Conservation (phyloP, 2,888 invertebrate species). For the Acrobasis consociella region DNA sequence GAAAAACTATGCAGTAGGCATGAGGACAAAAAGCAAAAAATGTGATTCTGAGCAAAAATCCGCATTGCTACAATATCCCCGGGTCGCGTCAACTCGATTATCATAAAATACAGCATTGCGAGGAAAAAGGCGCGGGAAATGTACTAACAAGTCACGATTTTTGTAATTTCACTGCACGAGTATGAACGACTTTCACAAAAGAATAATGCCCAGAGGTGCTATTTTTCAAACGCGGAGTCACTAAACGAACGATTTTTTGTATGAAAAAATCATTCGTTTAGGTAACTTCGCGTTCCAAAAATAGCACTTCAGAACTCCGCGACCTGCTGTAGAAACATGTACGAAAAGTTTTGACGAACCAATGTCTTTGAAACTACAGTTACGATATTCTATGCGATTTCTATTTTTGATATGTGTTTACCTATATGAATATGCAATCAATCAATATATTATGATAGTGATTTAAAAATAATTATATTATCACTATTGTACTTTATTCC, state of each 20-base stretch:
- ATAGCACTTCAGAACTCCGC: no score
- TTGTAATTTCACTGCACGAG: slow-evolving; percentile 21
- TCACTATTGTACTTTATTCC: no score
- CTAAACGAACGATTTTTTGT: no score
- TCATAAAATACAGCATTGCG: slow-evolving; percentile 24
- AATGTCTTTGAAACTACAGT: neutral
- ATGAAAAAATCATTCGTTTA: no score
- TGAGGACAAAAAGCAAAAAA: neutral
- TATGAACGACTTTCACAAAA: slow-evolving; percentile 15
- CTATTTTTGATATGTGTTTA: neutral
- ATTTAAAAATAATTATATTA: no score
- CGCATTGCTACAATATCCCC: slow-evolving; percentile 20
- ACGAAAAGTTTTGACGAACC: neutral
- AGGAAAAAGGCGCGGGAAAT: slow-evolving; percentile 6
- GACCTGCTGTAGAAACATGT: neutral
- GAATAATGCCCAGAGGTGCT: slow-evolving; percentile 8
- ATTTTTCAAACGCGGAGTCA: no score
- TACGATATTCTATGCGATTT: neutral
- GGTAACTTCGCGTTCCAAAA: no score
- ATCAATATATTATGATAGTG: no score
- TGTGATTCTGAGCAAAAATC: slow-evolving; percentile 5
- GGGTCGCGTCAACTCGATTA: slow-evolving; percentile 21
- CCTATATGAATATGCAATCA: no score
- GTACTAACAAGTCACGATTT: slow-evolving; percentile 23
- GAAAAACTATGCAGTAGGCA: neutral